These are phyloP conservation scores for Chydorus sphaericus DNA, from an alignment of 2,888 invertebrate species.

Conservation along the genomic window DNA sequence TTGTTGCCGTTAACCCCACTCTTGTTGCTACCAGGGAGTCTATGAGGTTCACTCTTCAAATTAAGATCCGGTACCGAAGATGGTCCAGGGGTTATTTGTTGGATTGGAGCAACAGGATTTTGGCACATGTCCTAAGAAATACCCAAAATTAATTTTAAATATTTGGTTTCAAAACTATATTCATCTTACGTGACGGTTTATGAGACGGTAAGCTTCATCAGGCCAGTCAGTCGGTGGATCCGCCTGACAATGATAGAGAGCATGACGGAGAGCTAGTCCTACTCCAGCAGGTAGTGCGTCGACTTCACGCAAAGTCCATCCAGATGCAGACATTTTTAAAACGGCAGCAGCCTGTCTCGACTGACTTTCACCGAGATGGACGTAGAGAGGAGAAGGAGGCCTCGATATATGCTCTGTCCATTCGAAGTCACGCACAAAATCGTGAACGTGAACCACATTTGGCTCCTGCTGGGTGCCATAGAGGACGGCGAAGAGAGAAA, in stretches of 20 bases:
- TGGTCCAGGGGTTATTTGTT: too few species aligned
- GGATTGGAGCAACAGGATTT: too few species aligned
- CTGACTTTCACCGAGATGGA: neutral
- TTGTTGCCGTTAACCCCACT: neutral
- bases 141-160: neutral
- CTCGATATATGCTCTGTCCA: neutral
- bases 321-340: conserved; percentile 26
- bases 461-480: neutral
- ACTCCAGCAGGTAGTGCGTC: conserved; percentile 54
- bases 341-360: neutral
- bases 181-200: conserved; percentile 29
- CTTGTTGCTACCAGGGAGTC: too few species aligned
- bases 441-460: neutral
- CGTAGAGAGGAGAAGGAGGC: neutral
- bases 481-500: conserved; percentile 16
- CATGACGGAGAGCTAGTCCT: conserved; percentile 49
- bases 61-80: neutral
- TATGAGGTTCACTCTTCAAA: neutral
- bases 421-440: neutral
- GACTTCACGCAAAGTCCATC: conserved; percentile 50
- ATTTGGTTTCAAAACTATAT: too few species aligned
- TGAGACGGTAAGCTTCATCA: conserved; percentile 48
- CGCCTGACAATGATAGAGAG: conserved; percentile 51
- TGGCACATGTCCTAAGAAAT: conserved; percentile 8
- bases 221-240: conserved; percentile 60